Evolutionary conservation across 2,888 invertebrate genomes (phyloP).

Genomic region (Polydesmus complanatus): DNA sequence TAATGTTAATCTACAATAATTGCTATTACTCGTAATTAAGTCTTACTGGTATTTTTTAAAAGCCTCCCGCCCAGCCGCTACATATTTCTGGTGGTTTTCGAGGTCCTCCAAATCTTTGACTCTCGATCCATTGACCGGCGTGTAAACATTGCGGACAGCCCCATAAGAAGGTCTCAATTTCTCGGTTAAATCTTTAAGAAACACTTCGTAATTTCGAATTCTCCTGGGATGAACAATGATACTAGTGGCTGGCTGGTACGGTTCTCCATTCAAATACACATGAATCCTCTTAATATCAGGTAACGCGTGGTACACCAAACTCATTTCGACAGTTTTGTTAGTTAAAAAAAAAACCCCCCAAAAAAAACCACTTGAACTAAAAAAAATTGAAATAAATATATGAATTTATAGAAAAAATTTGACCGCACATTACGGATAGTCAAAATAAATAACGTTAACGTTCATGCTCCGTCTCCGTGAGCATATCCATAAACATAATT

Average conservation of each 20-base stretch:
- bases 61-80: slow-evolving; percentile 21
- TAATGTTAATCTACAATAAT: background rate
- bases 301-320: background rate
- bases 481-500: no score
- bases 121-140: slow-evolving; percentile 19
- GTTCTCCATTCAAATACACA: slow-evolving; percentile 21
- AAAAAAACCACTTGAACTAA: no score
- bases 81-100: slow-evolving; percentile 20
- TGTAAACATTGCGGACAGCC: slow-evolving; percentile 21
- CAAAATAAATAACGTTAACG: no score
- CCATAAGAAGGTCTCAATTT: slow-evolving; percentile 22
- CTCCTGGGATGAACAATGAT: slow-evolving; percentile 20
- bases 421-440: no score
- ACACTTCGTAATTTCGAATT: slow-evolving; percentile 20
- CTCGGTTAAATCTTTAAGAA: slow-evolving; percentile 21
- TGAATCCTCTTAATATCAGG: slow-evolving; percentile 21
- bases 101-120: slow-evolving; percentile 19
- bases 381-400: no score
- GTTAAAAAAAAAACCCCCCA: background rate
- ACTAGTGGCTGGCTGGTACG: slow-evolving; percentile 18
- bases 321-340: background rate
- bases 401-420: no score
- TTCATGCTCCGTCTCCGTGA: no score
- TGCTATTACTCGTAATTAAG: slow-evolving; percentile 3
- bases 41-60: slow-evolving; percentile 19